These are phyloP conservation scores for Centrocercus urophasianus DNA, from an alignment of 2,113 vertebrate species.

Conservation along the genomic window DNA sequence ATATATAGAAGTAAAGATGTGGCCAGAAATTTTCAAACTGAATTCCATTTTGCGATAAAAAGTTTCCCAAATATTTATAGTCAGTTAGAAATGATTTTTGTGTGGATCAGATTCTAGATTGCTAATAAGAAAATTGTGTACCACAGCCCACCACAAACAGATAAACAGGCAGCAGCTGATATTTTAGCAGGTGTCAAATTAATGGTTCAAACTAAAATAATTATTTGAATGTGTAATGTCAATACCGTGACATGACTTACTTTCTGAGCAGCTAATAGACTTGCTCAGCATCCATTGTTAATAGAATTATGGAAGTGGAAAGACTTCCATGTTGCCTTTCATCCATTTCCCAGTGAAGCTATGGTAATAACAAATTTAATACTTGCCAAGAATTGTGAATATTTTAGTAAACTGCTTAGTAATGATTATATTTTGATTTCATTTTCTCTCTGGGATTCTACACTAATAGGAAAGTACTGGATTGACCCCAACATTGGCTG, in stretches of 20 bases:
- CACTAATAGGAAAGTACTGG: conserved; percentile 91
- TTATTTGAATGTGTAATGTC: not conserved
- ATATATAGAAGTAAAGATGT: not conserved
- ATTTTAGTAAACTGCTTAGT: not conserved
- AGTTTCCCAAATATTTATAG: not conserved
- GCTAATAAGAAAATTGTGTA: not conserved
- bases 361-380: not conserved
- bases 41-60: not conserved
- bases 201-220: not conserved
- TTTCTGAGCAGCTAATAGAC: not conserved
- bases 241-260: not conserved
- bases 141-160: not conserved
- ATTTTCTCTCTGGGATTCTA: conserved; percentile 13
- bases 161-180: not conserved
- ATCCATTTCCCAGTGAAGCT: not conserved
- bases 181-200: not conserved
- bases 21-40: not conserved
- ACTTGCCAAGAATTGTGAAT: not conserved
- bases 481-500: conserved; percentile 97
- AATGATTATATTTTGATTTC: not conserved
- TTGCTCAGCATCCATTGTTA: not conserved
- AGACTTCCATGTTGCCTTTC: not conserved
- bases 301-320: not conserved
- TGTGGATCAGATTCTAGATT: not conserved
- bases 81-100: not conserved